A percentile compares a stretch with the other conserved stretches of the same genome.
phyloP scores from a whole-genome alignment of 1,140 invertebrate species.

The Drosophila virilis region DNA sequence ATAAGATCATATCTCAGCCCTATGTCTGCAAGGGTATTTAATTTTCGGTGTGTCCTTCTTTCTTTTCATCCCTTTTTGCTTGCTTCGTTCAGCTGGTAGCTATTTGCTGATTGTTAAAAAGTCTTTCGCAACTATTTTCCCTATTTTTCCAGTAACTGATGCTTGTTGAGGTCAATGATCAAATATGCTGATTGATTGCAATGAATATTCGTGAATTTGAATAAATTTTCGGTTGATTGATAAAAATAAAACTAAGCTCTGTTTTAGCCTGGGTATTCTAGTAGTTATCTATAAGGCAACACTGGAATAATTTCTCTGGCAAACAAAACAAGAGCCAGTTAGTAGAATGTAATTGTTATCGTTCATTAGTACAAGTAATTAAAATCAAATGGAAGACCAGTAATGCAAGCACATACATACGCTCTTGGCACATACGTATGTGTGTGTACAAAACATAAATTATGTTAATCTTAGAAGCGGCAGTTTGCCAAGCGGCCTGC shows the following conservation, averaged over 20 bases:
- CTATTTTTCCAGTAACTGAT: constrained; percentile 20
- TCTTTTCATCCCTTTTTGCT: constrained; percentile 9
- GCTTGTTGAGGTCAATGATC: constrained; percentile 35
- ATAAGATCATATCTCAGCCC: no score
- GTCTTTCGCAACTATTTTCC: constrained; percentile 37
- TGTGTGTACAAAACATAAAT: constrained; percentile 16
- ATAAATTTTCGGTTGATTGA: constrained; percentile 1
- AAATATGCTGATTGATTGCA: constrained; percentile 49
- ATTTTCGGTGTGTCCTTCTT: not conserved
- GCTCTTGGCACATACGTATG: not conserved
- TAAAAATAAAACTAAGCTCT: not conserved
- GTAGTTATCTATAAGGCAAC: not conserved
- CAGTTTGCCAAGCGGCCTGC: constrained; percentile 14
- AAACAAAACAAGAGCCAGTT: not conserved
- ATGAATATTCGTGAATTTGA: constrained; percentile 10
- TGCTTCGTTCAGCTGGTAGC: not conserved
- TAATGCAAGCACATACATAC: not conserved
- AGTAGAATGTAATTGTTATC: constrained; percentile 2
- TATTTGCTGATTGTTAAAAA: constrained; percentile 59
- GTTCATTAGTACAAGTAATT: constrained; percentile 22
- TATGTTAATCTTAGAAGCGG: constrained; percentile 33
- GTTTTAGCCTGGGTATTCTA: not conserved
- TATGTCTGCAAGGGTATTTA: not conserved
- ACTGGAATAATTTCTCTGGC: not conserved
- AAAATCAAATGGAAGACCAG: constrained; percentile 20